A percentile compares a stretch with the other conserved stretches of the same genome.
Evolutionary conservation across 2,797 vertebrate species (phyloP).

Genomic region (Brachyalestes nurse): DNA sequence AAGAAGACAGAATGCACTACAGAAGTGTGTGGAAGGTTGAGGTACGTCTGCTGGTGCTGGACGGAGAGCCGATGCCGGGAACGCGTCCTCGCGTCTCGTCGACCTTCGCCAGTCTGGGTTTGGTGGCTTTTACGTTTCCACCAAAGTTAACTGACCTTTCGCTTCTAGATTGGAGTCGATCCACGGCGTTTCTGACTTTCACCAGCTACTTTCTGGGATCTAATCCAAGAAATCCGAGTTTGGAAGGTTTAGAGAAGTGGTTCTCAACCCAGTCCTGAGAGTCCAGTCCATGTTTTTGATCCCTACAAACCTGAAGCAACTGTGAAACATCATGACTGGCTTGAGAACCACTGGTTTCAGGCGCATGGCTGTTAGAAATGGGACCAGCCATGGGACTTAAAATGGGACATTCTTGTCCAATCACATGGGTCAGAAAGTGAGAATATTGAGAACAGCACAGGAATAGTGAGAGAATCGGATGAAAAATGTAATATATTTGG

Average conservation of each 20-base stretch:
- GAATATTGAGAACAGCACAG: too few species aligned
- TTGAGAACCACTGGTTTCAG: background rate
- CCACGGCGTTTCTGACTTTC: background rate
- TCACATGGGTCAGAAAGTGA: too few species aligned
- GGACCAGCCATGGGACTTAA: background rate
- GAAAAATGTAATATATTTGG: background rate
- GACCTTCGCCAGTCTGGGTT: background rate
- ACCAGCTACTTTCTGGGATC: constrained; percentile 1
- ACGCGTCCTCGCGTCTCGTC: too few species aligned
- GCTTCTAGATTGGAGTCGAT: background rate
- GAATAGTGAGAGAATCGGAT: background rate
- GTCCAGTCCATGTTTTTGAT: too few species aligned
- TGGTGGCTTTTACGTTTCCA: constrained; percentile 6
- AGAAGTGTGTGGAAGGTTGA: constrained; percentile 44
- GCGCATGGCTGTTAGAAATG: background rate
- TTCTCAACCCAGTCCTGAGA: background rate
- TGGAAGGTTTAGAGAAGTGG: background rate
- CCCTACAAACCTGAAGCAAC: too few species aligned
- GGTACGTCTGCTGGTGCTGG: constrained; percentile 10
- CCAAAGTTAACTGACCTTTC: background rate
- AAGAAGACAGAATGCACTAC: constrained; percentile 50
- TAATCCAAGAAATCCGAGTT: background rate
- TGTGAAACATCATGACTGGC: too few species aligned
- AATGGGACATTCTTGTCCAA: constrained; percentile 27
- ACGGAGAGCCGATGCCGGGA: background rate